phyloP scores from a whole-genome alignment of 2,888 invertebrate species.

The Ormyrus nitidulus region DNA sequence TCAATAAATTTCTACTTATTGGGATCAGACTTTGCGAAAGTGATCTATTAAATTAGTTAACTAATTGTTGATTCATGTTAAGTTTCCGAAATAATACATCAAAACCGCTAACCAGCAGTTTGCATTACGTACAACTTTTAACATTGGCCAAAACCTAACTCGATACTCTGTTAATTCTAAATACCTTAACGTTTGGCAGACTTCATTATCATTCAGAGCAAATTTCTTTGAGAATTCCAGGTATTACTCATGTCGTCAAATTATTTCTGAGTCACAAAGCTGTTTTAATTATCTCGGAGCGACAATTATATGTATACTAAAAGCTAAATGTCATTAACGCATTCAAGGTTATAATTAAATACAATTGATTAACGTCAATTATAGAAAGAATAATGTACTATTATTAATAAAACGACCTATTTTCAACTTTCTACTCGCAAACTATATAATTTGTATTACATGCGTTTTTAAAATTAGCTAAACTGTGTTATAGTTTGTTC shows the following conservation, averaged over 20 bases:
- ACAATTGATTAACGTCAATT: neutral
- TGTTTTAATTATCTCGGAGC: conserved; percentile 11
- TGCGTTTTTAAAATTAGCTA: too few species aligned
- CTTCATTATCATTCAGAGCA: neutral
- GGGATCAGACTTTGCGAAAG: neutral
- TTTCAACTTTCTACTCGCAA: neutral
- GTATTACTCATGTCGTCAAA: conserved; percentile 19
- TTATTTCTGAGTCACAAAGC: conserved; percentile 14
- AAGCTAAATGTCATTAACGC: neutral
- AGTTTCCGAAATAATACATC: conserved; percentile 5
- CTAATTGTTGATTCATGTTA: conserved; percentile 3
- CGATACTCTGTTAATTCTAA: neutral
- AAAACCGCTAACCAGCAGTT: conserved; percentile 10
- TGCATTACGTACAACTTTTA: neutral
- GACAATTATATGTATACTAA: conserved; percentile 10
- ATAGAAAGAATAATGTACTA: neutral
- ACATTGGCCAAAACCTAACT: conserved; percentile 9
- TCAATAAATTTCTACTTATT: too few species aligned
- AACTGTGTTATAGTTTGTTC: too few species aligned
- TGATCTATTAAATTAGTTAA: neutral
- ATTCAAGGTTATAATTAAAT: conserved; percentile 15
- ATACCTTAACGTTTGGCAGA: neutral
- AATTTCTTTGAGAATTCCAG: conserved; percentile 3
- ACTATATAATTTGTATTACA: too few species aligned
- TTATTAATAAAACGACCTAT: neutral